Conservation (phyloP, 2,113 vertebrate species). For the Heptranchias perlo region DNA sequence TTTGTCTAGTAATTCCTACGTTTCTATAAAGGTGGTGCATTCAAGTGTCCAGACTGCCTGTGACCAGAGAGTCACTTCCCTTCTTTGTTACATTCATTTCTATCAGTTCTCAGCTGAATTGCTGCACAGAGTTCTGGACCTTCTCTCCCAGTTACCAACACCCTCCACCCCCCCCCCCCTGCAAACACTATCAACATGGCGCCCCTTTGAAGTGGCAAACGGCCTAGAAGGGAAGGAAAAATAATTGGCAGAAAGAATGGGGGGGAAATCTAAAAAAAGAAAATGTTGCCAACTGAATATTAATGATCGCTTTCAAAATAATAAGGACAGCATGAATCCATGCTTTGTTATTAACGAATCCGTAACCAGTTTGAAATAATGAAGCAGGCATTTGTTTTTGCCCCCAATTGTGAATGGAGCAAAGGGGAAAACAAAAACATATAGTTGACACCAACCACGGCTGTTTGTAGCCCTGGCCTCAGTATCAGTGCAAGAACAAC, state of each 20-base stretch:
- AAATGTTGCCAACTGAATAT: neutral
- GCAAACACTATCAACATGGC: too few relatives aligned
- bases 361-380: neutral
- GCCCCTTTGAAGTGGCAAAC: neutral
- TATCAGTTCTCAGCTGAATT: neutral
- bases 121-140: neutral
- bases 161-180: neutral
- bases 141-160: neutral
- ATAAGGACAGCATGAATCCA: neutral
- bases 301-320: neutral
- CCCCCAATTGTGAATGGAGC: neutral
- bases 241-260: neutral
- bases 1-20: neutral
- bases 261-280: neutral
- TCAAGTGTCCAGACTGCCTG: neutral
- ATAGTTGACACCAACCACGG: neutral
- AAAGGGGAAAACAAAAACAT: slow-evolving; percentile 7
- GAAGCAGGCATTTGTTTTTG: neutral
- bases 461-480: neutral
- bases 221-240: neutral
- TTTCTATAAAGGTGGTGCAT: neutral
- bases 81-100: neutral
- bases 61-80: neutral
- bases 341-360: neutral
- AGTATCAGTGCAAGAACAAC: neutral